phyloP scores from a whole-genome alignment of 2,113 vertebrate genomes.

The Lethenteron reissneri region DNA sequence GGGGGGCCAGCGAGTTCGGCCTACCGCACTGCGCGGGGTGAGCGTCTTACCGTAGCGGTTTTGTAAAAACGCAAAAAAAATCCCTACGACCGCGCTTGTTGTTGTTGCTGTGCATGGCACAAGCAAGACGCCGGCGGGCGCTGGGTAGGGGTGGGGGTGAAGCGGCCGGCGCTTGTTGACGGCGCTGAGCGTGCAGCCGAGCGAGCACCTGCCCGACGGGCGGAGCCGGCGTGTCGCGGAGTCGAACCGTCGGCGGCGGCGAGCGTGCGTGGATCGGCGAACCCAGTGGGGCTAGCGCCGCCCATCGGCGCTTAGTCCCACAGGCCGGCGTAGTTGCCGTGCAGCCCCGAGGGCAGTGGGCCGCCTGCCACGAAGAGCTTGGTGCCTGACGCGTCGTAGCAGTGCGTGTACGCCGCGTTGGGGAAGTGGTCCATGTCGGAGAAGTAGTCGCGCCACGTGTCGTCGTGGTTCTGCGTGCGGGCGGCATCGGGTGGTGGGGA shows the following conservation, averaged over 20 bases:
- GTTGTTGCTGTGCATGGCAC: not conserved
- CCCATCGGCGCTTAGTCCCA: constrained; percentile 44
- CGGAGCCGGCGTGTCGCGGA: constrained; percentile 4
- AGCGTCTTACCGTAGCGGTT: too few relatives aligned
- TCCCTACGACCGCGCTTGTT: not conserved
- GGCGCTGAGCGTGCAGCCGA: not conserved
- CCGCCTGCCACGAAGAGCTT: constrained; percentile 95
- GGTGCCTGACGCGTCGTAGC: constrained; percentile 85
- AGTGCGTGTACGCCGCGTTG: constrained; percentile 96
- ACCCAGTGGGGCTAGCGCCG: not conserved
- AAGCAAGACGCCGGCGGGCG: not conserved
- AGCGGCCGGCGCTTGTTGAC: not conserved
- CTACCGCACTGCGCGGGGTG: too few relatives aligned
- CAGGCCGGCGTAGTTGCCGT: constrained; percentile 87
- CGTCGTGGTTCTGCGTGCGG: constrained; percentile 54
- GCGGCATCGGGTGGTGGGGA: too few relatives aligned
- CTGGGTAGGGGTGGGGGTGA: too few relatives aligned
- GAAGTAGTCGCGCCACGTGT: constrained; percentile 97
- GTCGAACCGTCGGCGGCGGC: constrained; percentile 1
- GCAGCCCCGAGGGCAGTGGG: constrained; percentile 81
- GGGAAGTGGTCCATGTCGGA: constrained; percentile 86
- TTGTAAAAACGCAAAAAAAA: too few relatives aligned
- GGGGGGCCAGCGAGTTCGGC: too few relatives aligned
- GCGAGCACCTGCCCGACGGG: constrained; percentile 4
- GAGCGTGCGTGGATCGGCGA: not conserved